Evolutionary conservation across 1,140 invertebrate species (phyloP).

Genomic region (Zaprionus ghesquierei): DNA sequence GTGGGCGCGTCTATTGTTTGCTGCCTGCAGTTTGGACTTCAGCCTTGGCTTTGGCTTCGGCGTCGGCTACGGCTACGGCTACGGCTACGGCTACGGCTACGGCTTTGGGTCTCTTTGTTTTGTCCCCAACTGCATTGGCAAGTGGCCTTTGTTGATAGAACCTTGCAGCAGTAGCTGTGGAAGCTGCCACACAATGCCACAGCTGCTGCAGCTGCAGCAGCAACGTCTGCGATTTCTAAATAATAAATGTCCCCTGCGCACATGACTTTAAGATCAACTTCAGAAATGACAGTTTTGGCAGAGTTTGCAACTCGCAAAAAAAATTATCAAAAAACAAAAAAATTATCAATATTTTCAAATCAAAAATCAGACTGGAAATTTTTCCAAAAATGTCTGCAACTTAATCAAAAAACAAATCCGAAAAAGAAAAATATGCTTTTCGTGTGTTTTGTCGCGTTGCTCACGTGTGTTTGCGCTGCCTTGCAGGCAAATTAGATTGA

Average conservation of each 20-base stretch:
- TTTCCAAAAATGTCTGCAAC: slow-evolving; percentile 64
- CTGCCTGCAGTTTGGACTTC: slow-evolving; percentile 30
- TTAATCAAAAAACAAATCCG: slow-evolving; percentile 60
- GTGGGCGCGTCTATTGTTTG: slow-evolving; percentile 60
- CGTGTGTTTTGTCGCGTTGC: slow-evolving; percentile 27
- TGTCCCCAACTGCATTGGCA: slow-evolving; percentile 58
- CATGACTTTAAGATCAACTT: slow-evolving; percentile 19
- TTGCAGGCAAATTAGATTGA: slow-evolving; percentile 74
- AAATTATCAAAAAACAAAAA: background rate
- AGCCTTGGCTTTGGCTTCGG: slow-evolving; percentile 39
- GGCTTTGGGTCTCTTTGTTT: slow-evolving; percentile 50
- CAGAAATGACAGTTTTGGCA: background rate
- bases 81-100: slow-evolving; percentile 48
- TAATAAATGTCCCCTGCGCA: slow-evolving; percentile 62
- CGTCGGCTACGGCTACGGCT: slow-evolving; percentile 44
- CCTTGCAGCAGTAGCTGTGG: slow-evolving; percentile 36
- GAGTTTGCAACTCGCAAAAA: background rate
- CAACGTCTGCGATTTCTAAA: slow-evolving; percentile 49
- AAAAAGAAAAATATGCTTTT: slow-evolving; percentile 2
- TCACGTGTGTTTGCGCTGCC: slow-evolving; percentile 25
- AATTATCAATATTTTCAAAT: background rate
- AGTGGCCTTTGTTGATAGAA: slow-evolving; percentile 59
- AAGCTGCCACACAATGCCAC: slow-evolving; percentile 25
- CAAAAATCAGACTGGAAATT: slow-evolving; percentile 21
- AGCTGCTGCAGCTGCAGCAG: slow-evolving; percentile 30